Percentiles rank a stretch among this genome's conserved stretches.
phyloP scores from a whole-genome alignment of 2,113 vertebrate species.

The Corythornis cristatus region DNA sequence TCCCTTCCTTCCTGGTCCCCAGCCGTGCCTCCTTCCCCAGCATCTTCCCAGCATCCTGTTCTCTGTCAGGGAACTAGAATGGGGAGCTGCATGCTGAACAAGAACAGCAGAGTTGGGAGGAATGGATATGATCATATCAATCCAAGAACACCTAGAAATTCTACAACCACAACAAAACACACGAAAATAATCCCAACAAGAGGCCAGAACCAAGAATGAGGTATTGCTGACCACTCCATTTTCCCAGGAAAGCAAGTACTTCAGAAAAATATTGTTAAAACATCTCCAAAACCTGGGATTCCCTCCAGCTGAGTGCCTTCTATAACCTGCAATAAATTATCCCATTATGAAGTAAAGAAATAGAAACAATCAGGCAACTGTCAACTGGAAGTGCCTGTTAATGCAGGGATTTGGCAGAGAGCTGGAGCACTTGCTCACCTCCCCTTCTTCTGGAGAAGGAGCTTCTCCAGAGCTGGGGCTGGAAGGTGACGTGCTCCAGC shows the following conservation, averaged over 20 bases:
- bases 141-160: not conserved
- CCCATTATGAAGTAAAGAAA: not conserved
- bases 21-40: not conserved
- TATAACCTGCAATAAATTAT: constrained; percentile 37
- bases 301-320: constrained; percentile 31
- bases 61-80: not conserved
- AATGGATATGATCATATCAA: not conserved
- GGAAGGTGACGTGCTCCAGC: not conserved
- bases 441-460: not conserved
- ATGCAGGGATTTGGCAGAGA: not conserved
- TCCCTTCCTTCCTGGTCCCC: not conserved
- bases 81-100: not conserved
- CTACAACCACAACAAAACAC: not conserved
- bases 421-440: not conserved
- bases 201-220: not conserved
- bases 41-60: not conserved
- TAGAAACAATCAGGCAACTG: not conserved
- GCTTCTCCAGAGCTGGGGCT: not conserved
- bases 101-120: not conserved
- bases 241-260: not conserved
- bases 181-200: not conserved
- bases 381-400: not conserved
- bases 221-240: not conserved
- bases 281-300: constrained; percentile 32
- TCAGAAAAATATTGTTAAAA: constrained; percentile 29